A percentile compares a stretch with the other conserved stretches of the same genome.
Conservation (phyloP, 2,888 invertebrate genomes). For the Brachyopa scutellaris region DNA sequence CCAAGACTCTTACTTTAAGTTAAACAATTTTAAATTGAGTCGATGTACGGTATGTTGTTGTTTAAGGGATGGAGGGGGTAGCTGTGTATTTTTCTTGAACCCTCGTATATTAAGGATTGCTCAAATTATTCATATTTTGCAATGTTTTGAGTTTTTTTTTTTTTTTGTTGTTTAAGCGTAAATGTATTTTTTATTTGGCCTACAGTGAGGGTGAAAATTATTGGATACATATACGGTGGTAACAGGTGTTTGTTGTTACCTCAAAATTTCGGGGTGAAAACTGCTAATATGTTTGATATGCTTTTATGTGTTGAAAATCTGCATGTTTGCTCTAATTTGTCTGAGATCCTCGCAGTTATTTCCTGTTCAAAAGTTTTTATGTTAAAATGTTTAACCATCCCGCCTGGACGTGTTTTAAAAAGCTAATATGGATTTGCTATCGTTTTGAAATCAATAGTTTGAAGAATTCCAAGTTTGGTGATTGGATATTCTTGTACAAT, state of each 20-base stretch:
- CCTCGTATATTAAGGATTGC: neutral
- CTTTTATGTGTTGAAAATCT: too few species aligned
- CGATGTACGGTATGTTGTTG: constrained; percentile 23
- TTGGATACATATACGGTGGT: constrained; percentile 1
- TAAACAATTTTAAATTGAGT: constrained; percentile 70
- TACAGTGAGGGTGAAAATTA: neutral
- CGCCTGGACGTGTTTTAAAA: too few species aligned
- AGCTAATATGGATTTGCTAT: too few species aligned
- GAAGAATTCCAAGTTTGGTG: too few species aligned
- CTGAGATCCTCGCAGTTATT: too few species aligned
- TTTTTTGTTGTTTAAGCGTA: neutral
- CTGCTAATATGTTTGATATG: too few species aligned
- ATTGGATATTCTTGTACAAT: too few species aligned
- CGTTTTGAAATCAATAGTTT: too few species aligned
- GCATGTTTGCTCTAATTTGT: too few species aligned
- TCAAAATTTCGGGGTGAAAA: neutral
- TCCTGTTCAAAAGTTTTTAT: too few species aligned
- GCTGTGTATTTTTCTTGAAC: neutral
- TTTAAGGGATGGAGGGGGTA: neutral
- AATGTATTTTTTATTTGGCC: neutral
- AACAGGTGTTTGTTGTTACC: constrained; percentile 50
- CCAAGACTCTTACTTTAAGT: constrained; percentile 49
- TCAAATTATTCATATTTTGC: constrained; percentile 27
- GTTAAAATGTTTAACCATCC: too few species aligned
- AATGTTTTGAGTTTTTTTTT: constrained; percentile 44